Evolutionary conservation across 1,140 invertebrate species (phyloP).

Genomic region (Mylabris phalerata): DNA sequence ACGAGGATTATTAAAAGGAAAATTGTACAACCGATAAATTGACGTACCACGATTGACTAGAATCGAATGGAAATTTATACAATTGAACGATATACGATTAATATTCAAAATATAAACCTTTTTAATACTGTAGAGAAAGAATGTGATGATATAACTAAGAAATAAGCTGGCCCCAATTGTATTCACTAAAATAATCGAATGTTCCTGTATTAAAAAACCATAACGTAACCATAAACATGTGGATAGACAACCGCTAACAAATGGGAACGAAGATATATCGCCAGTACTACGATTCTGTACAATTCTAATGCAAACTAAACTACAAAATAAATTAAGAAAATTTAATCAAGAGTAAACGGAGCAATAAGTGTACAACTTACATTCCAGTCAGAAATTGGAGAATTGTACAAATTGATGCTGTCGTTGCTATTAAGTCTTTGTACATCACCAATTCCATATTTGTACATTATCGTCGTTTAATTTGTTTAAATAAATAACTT

Average conservation of each 20-base stretch:
- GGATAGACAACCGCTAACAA: conserved; percentile 67
- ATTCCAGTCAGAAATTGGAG: conserved; percentile 62
- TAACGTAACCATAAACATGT: conserved; percentile 63
- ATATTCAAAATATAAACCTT: conserved; percentile 42
- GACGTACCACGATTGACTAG: conserved; percentile 23
- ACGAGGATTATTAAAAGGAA: conserved; percentile 22
- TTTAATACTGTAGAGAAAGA: conserved; percentile 55
- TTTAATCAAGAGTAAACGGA: conserved; percentile 16
- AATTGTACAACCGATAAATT: conserved; percentile 20
- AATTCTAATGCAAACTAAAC: conserved; percentile 61
- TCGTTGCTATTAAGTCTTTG: conserved; percentile 48
- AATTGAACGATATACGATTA: not conserved
- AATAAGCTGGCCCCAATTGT: conserved; percentile 59
- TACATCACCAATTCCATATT: conserved; percentile 34
- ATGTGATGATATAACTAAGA: conserved; percentile 55
- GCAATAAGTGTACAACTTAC: conserved; percentile 45
- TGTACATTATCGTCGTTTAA: conserved; percentile 1
- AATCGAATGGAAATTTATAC: conserved; percentile 8
- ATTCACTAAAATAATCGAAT: conserved; percentile 62
- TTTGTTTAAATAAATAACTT: too few relatives aligned
- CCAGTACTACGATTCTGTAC: conserved; percentile 57
- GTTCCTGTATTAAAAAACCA: conserved; percentile 58
- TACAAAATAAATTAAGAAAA: conserved; percentile 40
- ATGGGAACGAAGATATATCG: conserved; percentile 64
- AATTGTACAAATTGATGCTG: conserved; percentile 60